Percentiles rank a stretch among this genome's conserved stretches.
Conservation (phyloP, 2,888 invertebrate genomes). For the Alcis repandata region DNA sequence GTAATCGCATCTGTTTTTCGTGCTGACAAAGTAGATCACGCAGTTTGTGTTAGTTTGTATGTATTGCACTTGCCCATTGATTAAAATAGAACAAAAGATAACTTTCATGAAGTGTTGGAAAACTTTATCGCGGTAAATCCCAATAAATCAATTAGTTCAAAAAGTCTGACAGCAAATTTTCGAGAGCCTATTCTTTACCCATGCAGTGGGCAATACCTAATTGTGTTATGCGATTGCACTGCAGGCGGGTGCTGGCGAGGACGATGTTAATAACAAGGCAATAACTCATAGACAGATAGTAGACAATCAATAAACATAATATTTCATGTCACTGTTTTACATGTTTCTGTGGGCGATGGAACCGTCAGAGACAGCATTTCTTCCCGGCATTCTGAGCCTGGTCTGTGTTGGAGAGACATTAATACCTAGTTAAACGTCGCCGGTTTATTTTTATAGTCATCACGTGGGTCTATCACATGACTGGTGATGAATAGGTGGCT, state of each 20-base stretch:
- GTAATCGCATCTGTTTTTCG: too few species aligned
- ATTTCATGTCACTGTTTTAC: not conserved
- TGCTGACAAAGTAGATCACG: too few species aligned
- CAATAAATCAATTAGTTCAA: too few species aligned
- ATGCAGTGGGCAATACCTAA: too few species aligned
- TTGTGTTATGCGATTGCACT: not conserved
- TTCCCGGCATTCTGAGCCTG: not conserved
- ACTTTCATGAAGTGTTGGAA: not conserved
- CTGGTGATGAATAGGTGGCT: not conserved
- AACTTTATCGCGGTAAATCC: too few species aligned
- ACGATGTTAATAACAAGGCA: not conserved
- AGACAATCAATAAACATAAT: not conserved
- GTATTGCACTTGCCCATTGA: too few species aligned
- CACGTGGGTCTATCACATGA: slow-evolving; percentile 15
- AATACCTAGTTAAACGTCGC: slow-evolving; percentile 1
- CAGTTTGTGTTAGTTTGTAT: not conserved
- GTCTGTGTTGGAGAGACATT: slow-evolving; percentile 3
- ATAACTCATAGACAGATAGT: not conserved
- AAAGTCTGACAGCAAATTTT: too few species aligned
- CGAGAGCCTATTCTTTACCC: too few species aligned
- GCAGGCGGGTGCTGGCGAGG: not conserved
- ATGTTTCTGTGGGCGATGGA: slow-evolving; percentile 1
- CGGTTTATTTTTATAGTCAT: slow-evolving; percentile 8
- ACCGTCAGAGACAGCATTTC: not conserved
- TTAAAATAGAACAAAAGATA: not conserved